Base-by-base conservation (phyloP, 2,113 vertebrate species). In the Hemicordylus capensis region DNA sequence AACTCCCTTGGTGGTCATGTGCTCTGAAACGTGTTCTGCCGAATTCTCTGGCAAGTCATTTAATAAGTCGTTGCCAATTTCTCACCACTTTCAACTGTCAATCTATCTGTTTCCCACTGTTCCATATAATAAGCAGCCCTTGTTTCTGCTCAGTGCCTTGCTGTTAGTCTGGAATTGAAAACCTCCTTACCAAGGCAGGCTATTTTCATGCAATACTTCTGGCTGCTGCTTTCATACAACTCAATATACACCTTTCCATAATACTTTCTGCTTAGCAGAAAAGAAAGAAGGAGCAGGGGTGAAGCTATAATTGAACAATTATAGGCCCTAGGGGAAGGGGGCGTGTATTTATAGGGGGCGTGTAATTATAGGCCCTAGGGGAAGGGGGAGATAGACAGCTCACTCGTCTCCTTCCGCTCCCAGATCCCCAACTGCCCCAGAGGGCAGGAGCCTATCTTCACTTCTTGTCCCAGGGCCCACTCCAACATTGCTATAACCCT, bases 151-250 rank as follows among this genome's bases (percentile, higher is more conserved):
- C 24, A 46, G 42, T 72, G 67, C 31, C 67, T 84, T 85, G 42
- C 76, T 85, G 76, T 31, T 85, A 63, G 42, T 48, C 56, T 63
- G 67, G 84, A 80, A 73, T 73, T 70, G 67, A 79, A 85, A 80
- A 84, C 34, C 10, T 37, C 1, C 37, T 73, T 48, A 61, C 67
- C 58, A 54, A 66, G 44, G 44, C 34, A 54, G 31, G 61, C 26
- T 66, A n/a, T 61, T 31, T 72, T 79, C 39, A 79, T 31, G 19
- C 54, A 39, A 4, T 63, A 73, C 61, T 77, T 42, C 64, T 72
- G 44, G 12, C 11, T 61, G 42, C 74, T 73, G 44, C 24, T 42
- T 72, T 59, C n/a, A 46, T 58, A 48, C 24, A 54, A 61, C 54
- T 56, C 70, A 61, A 24, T 44, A 19, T 15, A 7, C 56, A 51